These are phyloP conservation scores for Iphiclides podalirius DNA, from an alignment of 2,888 invertebrate genomes.

Conservation along the genomic window DNA sequence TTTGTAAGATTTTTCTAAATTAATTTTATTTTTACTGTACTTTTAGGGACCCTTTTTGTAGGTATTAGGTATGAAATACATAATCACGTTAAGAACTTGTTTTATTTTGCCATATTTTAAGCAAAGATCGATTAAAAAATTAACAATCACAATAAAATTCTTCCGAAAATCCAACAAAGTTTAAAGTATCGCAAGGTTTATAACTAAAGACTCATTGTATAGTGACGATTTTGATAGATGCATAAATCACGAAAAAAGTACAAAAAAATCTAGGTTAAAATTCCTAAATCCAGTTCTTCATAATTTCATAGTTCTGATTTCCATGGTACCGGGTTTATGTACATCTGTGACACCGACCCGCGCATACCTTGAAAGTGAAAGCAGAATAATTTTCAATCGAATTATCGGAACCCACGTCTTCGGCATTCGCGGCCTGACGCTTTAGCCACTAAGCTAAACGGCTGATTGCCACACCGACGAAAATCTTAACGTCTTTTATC, in stretches of 20 bases:
- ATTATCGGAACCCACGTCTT: too few relatives aligned
- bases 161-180: slow-evolving; percentile 47
- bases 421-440: too few relatives aligned
- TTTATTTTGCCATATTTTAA: slow-evolving; percentile 46
- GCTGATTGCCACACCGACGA: too few relatives aligned
- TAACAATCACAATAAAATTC: slow-evolving; percentile 42
- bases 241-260: too few relatives aligned
- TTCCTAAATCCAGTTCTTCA: background rate
- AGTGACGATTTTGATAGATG: slow-evolving; percentile 6
- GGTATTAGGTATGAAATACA: slow-evolving; percentile 10
- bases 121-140: slow-evolving; percentile 36
- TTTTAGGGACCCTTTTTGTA: slow-evolving; percentile 34
- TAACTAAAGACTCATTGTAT: too few relatives aligned
- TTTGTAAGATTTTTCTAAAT: slow-evolving; percentile 10
- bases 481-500: too few relatives aligned
- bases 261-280: too few relatives aligned
- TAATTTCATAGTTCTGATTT: slow-evolving; percentile 58
- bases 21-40: slow-evolving; percentile 20
- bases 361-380: slow-evolving; percentile 78
- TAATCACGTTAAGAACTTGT: slow-evolving; percentile 29
- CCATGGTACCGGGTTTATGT: slow-evolving; percentile 84
- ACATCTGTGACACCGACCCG: slow-evolving; percentile 82
- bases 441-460: too few relatives aligned
- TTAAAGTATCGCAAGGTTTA: too few relatives aligned
- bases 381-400: slow-evolving; percentile 29